Evolutionary conservation across 1,140 invertebrate species (phyloP), one percentile per base, ranked within the genome.

Genomic region (Melipona quadrifasciata): DNA sequence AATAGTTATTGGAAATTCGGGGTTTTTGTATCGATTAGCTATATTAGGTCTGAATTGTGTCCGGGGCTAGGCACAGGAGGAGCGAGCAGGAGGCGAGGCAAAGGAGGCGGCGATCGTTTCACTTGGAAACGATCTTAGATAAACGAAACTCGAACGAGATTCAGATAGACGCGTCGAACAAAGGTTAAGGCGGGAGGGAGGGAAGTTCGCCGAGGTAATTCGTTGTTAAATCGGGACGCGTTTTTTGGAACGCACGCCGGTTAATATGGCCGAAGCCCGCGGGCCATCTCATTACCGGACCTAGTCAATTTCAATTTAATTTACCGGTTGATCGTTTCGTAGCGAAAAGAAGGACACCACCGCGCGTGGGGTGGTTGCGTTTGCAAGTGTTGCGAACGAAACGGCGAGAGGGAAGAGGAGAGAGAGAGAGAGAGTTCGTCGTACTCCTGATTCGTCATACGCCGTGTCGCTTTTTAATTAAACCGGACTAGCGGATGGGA

Each of bases 1-100:
- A 95, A 95, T 94, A 92, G 94, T 92, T 94, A 94, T 94, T 93
- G 93, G 90, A 92, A 91, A 91, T 86, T 85, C 91, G 91, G 68
- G 84, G 87, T 90, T 91, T 93, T 93, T 92, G 89, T 89, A 93
- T 93, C 92, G 90, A 92, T 93, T 93, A 91, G 90, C 89, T 94
- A 92, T 92, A 93, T 94, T 91, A 91, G 90, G 82, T 79, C 84
- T 82, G 85, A 85, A 85, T 84, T 86, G 75, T 78, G 82, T 71
- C 31, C 68, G 72, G 51, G 39, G 64, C 57, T 65, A 2, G 74
- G 27, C 12, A 24, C 53, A 24, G 53, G 14, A 61, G 55, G 8
- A n/a, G 73, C 53, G 11, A 10, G 65, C n/a, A 58, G 61, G 58
- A 64, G 68, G 21, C 31, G 31, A 71, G 75, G 65, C 47, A 72